Evolutionary conservation across 2,797 vertebrate species (phyloP), one percentile per base, ranked within the genome.

Genomic region (Eulemur coronatus): DNA sequence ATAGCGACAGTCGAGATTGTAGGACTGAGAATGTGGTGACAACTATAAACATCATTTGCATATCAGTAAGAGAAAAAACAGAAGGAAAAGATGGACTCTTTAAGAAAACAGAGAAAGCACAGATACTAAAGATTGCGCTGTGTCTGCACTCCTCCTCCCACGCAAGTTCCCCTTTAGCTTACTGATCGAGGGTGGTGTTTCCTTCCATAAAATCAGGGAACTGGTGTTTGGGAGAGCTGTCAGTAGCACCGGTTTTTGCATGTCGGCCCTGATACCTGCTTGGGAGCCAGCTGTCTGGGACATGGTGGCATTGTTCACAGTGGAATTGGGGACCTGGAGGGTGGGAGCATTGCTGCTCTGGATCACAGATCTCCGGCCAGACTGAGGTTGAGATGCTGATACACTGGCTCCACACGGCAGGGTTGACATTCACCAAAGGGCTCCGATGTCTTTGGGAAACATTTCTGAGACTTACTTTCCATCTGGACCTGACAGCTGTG

Each of bases 241-340:
- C 99, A 0, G 99, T 98, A 0, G 99, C 98, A 41, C 98, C 97
- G 98, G 98, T n/a, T n/a, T 18, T 65, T 14, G 6, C 33, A n/a
- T 33, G 30, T n/a, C 63, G 33, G 99, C 95, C 4, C 98, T 98
- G 35, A 99, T 95, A 41, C 98, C 98, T 0, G 99, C 98, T 96
- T 98, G 99, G 69, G 99, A 99, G 1, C 98, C 98, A n/a, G 99
- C 99, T 61, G 98, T 98, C 98, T 0, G 98, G 48, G 99, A 65
- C 63, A 18, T 1, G 14, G 30, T 63, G 61, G 30, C 98, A 33
- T 99, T 99, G 86, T 98, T 99, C 57, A 99, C 97, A 50, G 99
- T 97, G 0, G 99, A 99, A 41, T 65, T 65, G 63, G 63, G 33
- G 15, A 22, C 22, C 2, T 2, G 50, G 50, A 26, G 7, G 13